phyloP scores from a whole-genome alignment of 2,797 vertebrate genomes.

The Tragelaphus eurycerus region DNA sequence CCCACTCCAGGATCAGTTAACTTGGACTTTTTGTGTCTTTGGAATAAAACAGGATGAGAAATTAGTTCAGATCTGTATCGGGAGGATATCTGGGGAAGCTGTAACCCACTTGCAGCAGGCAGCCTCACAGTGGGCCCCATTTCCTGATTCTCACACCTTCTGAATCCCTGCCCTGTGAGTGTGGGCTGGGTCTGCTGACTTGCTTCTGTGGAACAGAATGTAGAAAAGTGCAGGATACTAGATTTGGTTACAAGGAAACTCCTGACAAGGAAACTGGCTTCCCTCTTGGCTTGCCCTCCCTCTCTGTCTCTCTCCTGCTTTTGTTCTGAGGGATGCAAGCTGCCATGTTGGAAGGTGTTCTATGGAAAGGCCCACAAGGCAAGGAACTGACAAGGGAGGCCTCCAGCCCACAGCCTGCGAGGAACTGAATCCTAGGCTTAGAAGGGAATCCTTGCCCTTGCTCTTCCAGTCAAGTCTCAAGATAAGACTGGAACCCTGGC shows the following conservation, averaged over 20 bases:
- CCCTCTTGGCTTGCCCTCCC: not conserved
- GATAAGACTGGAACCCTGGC: not conserved
- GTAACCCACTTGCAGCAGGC: not conserved
- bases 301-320: not conserved
- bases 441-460: not conserved
- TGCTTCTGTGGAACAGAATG: not conserved
- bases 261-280: not conserved
- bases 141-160: not conserved
- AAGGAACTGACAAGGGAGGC: not conserved
- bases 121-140: not conserved
- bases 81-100: not conserved
- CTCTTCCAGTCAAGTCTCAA: not conserved
- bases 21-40: conserved; percentile 96
- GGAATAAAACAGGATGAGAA: conserved; percentile 48
- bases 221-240: not conserved
- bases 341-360: not conserved
- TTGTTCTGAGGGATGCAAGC: not conserved
- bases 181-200: not conserved
- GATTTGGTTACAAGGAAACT: not conserved
- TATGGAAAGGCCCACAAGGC: not conserved
- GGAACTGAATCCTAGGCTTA: not conserved
- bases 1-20: conserved; percentile 94
- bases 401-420: not conserved
- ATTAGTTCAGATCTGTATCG: conserved; percentile 19
- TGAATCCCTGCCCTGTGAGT: not conserved